These are phyloP conservation scores for Sylvicola fuscatus DNA, from an alignment of 2,888 invertebrate genomes.

Conservation along the genomic window DNA sequence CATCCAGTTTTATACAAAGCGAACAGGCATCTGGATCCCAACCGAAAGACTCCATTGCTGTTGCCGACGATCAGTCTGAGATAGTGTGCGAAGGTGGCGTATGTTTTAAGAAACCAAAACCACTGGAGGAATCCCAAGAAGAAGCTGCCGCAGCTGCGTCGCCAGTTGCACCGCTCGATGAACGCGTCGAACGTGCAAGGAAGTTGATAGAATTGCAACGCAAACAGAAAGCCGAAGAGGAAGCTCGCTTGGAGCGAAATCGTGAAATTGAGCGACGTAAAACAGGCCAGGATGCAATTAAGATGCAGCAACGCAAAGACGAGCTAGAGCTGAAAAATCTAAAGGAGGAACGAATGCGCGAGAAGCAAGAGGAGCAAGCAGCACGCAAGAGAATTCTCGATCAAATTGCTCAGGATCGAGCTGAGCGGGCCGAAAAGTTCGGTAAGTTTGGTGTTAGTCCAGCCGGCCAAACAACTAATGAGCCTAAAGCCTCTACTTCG, in stretches of 20 bases:
- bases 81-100: constrained; percentile 32
- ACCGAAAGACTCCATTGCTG: not conserved
- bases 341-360: constrained; percentile 49
- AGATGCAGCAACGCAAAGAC: constrained; percentile 49
- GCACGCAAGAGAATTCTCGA: constrained; percentile 58
- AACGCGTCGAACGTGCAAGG: constrained; percentile 41
- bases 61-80: constrained; percentile 12
- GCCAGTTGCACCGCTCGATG: constrained; percentile 16
- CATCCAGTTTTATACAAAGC: constrained; percentile 12
- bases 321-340: constrained; percentile 53
- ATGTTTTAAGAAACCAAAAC: constrained; percentile 26
- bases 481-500: constrained; percentile 3
- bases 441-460: constrained; percentile 16
- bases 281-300: constrained; percentile 49
- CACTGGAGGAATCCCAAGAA: constrained; percentile 1
- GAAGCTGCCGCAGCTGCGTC: constrained; percentile 9
- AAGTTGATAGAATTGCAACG: constrained; percentile 44
- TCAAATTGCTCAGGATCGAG: constrained; percentile 72
- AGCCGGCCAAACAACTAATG: constrained; percentile 4
- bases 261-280: constrained; percentile 50
- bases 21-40: not conserved
- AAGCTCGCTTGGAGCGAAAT: constrained; percentile 28
- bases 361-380: constrained; percentile 50
- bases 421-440: constrained; percentile 35
- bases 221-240: constrained; percentile 40